These are phyloP conservation scores for Drosophila maculinotata DNA, from an alignment of 2,888 invertebrate genomes.

Conservation along the genomic window DNA sequence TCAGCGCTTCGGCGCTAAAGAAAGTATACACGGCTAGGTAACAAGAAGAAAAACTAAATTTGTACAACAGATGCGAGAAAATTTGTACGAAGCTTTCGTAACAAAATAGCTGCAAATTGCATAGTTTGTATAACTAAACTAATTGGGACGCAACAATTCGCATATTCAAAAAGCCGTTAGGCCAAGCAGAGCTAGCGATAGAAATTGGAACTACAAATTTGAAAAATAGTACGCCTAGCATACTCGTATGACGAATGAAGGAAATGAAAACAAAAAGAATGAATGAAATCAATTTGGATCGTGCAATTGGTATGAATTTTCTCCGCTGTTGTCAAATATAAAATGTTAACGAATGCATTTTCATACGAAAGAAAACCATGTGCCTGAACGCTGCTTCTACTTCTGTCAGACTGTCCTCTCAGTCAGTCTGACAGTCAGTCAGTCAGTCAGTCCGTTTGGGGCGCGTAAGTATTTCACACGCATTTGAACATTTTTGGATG, in stretches of 20 bases:
- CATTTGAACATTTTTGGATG: constrained; percentile 68
- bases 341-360: constrained; percentile 71
- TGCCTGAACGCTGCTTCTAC: constrained; percentile 50
- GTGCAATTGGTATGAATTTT: constrained; percentile 82
- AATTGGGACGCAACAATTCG: constrained; percentile 69
- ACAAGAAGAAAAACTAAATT: constrained; percentile 12
- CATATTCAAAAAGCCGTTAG: constrained; percentile 23
- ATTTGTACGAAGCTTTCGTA: constrained; percentile 63
- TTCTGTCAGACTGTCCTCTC: constrained; percentile 20
- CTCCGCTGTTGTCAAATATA: constrained; percentile 71
- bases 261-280: constrained; percentile 17
- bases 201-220: constrained; percentile 33
- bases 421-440: constrained; percentile 21
- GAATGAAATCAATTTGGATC: constrained; percentile 54
- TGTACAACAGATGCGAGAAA: constrained; percentile 75
- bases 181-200: constrained; percentile 2
- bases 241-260: constrained; percentile 10
- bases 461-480: constrained; percentile 70
- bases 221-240: constrained; percentile 31
- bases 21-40: constrained; percentile 28
- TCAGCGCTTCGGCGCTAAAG: neutral
- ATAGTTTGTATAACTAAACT: constrained; percentile 60
- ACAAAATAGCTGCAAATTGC: constrained; percentile 65
- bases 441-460: constrained; percentile 34
- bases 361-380: constrained; percentile 58